phyloP scores from a whole-genome alignment of 2,888 invertebrate species.

The Noctua pronuba region DNA sequence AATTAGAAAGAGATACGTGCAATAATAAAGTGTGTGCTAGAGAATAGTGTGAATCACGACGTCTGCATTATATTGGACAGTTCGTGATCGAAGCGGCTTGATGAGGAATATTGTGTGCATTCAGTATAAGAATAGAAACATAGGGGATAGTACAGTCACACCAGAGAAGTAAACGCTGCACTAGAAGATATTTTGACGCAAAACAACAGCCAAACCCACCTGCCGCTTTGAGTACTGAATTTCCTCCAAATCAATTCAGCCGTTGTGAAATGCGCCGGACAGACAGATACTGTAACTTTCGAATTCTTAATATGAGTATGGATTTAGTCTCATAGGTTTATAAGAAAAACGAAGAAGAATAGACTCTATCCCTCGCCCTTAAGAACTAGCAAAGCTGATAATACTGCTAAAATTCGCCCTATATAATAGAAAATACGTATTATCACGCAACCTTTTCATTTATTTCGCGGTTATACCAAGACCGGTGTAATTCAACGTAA shows the following conservation, averaged over 20 bases:
- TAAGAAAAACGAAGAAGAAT: not conserved
- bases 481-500: slow-evolving; percentile 1
- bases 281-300: not conserved
- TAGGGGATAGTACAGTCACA: not conserved
- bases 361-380: not conserved
- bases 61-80: slow-evolving; percentile 74
- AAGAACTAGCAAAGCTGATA: not conserved
- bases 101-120: slow-evolving; percentile 63
- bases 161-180: not conserved
- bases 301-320: not conserved
- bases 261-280: not conserved
- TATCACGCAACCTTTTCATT: slow-evolving; percentile 6
- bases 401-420: not conserved
- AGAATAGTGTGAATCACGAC: slow-evolving; percentile 78
- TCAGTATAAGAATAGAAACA: slow-evolving; percentile 51
- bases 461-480: not conserved
- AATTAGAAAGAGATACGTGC: slow-evolving; percentile 15
- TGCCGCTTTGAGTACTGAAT: not conserved
- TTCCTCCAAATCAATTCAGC: not conserved
- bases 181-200: not conserved
- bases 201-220: not conserved
- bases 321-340: not conserved
- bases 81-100: slow-evolving; percentile 71
- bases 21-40: slow-evolving; percentile 73
- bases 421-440: not conserved